A percentile compares a stretch with the other conserved stretches of the same genome.
These are phyloP conservation scores for Machimus atricapillus DNA, from an alignment of 2,888 invertebrate species.

Conservation along the genomic window DNA sequence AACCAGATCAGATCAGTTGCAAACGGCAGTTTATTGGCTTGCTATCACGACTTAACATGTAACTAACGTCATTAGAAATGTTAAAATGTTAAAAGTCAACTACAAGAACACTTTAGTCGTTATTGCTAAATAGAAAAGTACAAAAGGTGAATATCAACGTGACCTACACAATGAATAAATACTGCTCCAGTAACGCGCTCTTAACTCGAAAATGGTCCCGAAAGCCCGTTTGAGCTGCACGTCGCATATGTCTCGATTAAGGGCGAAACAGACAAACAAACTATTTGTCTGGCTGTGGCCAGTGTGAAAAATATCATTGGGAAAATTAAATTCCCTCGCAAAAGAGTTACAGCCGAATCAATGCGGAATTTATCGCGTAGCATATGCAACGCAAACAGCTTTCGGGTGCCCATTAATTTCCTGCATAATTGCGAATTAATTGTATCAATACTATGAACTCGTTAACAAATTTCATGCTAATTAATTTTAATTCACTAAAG, in stretches of 20 bases:
- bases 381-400: constrained; percentile 36
- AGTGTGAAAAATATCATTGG: constrained; percentile 21
- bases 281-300: neutral
- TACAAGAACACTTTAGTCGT: constrained; percentile 37
- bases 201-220: constrained; percentile 23
- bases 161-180: constrained; percentile 22
- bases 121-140: constrained; percentile 20
- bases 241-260: neutral
- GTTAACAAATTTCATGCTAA: constrained; percentile 34
- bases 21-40: constrained; percentile 12
- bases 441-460: constrained; percentile 37
- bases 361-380: constrained; percentile 10
- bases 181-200: constrained; percentile 1
- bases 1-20: neutral
- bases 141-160: constrained; percentile 27
- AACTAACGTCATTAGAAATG: constrained; percentile 33
- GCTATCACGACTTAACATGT: constrained; percentile 32
- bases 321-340: neutral
- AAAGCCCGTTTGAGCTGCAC: constrained; percentile 6
- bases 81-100: constrained; percentile 8
- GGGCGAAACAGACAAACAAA: neutral
- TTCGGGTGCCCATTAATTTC: constrained; percentile 33
- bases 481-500: constrained; percentile 38
- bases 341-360: constrained; percentile 1
- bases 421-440: constrained; percentile 35